These are phyloP conservation scores for Heteropelma amictum DNA, from an alignment of 2,888 invertebrate genomes.

Conservation along the genomic window DNA sequence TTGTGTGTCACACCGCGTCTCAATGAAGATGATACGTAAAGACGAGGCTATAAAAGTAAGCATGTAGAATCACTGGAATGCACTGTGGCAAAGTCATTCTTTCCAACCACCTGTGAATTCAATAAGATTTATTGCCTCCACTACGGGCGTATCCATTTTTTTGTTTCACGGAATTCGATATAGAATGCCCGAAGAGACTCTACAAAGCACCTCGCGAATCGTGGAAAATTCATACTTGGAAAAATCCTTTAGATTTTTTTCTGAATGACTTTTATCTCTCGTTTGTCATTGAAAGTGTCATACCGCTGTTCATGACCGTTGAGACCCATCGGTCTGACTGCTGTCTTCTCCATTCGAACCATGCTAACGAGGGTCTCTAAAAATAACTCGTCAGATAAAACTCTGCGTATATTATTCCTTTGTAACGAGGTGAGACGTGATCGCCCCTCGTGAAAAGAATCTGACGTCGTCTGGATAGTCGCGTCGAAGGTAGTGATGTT, in stretches of 20 bases:
- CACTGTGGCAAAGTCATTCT: background rate
- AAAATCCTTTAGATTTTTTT: background rate
- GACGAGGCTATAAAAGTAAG: slow-evolving; percentile 11
- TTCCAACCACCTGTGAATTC: slow-evolving; percentile 48
- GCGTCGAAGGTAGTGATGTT: background rate
- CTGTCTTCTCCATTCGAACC: background rate
- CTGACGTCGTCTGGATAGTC: background rate
- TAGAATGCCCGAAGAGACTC: background rate
- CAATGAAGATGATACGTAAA: slow-evolving; percentile 17
- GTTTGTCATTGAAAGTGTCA: too few species aligned
- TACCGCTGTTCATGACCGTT: too few species aligned
- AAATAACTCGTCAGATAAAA: slow-evolving; percentile 19
- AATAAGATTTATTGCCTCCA: slow-evolving; percentile 20
- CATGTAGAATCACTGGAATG: background rate
- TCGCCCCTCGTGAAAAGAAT: background rate
- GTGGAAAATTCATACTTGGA: background rate
- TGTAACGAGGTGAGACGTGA: slow-evolving; percentile 17
- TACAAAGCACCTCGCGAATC: background rate
- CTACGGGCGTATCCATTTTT: background rate
- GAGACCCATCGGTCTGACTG: background rate
- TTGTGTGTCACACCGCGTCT: slow-evolving; percentile 6
- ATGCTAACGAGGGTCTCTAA: background rate
- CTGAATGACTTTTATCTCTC: too few species aligned
- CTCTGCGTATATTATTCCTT: background rate
- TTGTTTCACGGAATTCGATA: slow-evolving; percentile 6